Base-by-base conservation (phyloP, 2,113 vertebrate species). In the Motacilla tschutschensis region DNA sequence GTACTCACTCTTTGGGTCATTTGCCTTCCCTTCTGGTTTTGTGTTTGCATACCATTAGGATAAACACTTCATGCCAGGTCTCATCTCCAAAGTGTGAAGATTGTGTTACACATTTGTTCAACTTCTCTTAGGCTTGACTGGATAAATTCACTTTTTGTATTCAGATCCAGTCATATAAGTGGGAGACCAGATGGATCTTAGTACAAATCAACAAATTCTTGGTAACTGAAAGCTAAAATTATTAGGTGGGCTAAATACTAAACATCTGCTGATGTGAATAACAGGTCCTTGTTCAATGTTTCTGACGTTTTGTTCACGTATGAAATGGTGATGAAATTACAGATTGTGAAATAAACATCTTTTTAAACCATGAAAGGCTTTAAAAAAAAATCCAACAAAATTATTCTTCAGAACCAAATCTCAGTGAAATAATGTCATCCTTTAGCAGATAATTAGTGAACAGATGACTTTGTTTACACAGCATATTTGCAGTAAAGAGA, bases 221-320 rank as follows among this genome's bases (percentile, higher is more conserved):
- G 47, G 71, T 95, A 96, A 96, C 90, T 91, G 79, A 96, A 95
- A 95, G 87, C 89, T 94, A 88, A 95, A 95, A 93, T 80, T 96
- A 91, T 95, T 96, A 95, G 79, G 71, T 90, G 88, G 82, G 62
- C 88, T 95, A 93, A 96, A 95, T 67, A 63, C 62, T 93, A 91
- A 96, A 96, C 96, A 97, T 95, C 95, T 97, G 94, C 95, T 97
- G 85, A 90, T 94, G 90, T 93, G 96, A 96, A 95, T 94, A 95
- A 85, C 79, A 94, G 65, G 91, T 93, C 75, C 80, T 89, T 51
- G 41, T 92, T 86, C 82, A 89, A 82, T 82, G 77, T 89, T 94
- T 94, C 91, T 95, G 83, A 91, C 57, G 3, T 93, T 94, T 91
- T 72, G 67, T 95, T 96, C 71, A 83, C 85, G 76, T 87, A 85